Percentiles rank a stretch among this genome's conserved stretches.
Evolutionary conservation across 2,797 vertebrate genomes (phyloP).

Genomic region (Paramormyrops hopkinsi): DNA sequence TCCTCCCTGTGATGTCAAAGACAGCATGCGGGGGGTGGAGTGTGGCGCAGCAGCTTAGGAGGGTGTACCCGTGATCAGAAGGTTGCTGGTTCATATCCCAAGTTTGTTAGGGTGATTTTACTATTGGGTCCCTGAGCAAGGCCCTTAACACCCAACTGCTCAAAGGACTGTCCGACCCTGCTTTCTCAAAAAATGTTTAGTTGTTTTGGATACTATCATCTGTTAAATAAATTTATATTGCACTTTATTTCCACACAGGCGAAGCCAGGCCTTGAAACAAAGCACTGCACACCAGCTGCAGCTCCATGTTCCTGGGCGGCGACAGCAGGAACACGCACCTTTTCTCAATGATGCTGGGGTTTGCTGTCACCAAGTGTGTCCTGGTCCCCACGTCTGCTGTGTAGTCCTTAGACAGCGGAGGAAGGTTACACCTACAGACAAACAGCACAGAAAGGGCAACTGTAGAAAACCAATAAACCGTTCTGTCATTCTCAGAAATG

Average conservation of each 20-base stretch:
- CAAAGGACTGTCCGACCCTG: not conserved
- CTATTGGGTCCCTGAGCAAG: not conserved
- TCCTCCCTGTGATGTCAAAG: not conserved
- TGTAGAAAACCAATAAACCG: not conserved
- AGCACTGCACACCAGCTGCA: not conserved
- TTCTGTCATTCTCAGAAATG: not conserved
- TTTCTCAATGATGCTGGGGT: conserved; percentile 73
- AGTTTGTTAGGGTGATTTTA: not conserved
- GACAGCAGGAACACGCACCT: conserved; percentile 50
- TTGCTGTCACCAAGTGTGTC: conserved; percentile 72
- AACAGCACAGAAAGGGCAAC: not conserved
- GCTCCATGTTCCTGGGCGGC: not conserved
- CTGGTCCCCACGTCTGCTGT: conserved; percentile 64
- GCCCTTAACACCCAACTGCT: not conserved
- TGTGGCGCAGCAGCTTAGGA: not conserved
- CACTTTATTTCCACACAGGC: not conserved
- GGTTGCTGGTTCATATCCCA: not conserved
- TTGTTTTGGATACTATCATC: not conserved
- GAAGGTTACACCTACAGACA: conserved; percentile 67
- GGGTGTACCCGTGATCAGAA: not conserved
- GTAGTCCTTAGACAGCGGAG: conserved; percentile 67
- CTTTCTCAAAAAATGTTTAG: not conserved
- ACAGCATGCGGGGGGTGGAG: not conserved
- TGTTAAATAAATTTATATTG: not conserved
- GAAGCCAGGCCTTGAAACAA: not conserved